These are phyloP conservation scores for Grammomys dolichurus DNA, from an alignment of 2,113 vertebrate species.

Conservation along the genomic window DNA sequence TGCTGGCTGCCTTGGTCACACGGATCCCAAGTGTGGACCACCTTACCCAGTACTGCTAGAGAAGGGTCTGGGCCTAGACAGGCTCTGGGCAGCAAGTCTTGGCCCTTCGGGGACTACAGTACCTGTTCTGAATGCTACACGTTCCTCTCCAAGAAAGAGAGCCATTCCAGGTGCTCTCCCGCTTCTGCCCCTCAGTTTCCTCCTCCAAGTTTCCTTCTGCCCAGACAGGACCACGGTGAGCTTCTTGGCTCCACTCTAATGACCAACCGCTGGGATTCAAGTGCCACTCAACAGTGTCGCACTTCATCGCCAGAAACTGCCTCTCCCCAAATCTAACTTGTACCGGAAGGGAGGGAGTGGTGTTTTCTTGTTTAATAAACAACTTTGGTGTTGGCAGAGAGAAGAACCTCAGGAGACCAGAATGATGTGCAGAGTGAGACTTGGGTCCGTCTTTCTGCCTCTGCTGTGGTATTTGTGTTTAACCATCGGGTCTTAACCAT, in stretches of 20 bases:
- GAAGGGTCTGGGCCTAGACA: not conserved
- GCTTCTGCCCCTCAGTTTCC: not conserved
- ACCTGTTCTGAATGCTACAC: accelerated
- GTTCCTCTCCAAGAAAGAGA: not conserved
- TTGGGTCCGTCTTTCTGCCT: not conserved
- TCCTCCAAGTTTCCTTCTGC: not conserved
- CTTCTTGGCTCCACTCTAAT: not conserved
- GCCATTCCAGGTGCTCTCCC: not conserved
- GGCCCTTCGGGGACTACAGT: not conserved
- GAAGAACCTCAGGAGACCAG: not conserved
- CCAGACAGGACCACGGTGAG: not conserved
- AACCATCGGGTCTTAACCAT: not conserved
- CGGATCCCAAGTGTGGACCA: not conserved
- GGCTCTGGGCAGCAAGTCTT: not conserved
- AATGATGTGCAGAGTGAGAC: no score
- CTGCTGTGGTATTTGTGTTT: not conserved
- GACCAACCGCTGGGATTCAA: not conserved
- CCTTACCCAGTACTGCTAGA: not conserved
- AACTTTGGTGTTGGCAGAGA: not conserved
- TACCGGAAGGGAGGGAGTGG: not conserved
- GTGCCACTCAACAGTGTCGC: not conserved
- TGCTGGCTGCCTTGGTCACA: not conserved
- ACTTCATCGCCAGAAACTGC: not conserved
- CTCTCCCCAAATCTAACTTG: not conserved
- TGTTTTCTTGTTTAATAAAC: not conserved